Evolutionary conservation across 2,113 vertebrate species (phyloP).

Genomic region (Entelurus aequoreus): DNA sequence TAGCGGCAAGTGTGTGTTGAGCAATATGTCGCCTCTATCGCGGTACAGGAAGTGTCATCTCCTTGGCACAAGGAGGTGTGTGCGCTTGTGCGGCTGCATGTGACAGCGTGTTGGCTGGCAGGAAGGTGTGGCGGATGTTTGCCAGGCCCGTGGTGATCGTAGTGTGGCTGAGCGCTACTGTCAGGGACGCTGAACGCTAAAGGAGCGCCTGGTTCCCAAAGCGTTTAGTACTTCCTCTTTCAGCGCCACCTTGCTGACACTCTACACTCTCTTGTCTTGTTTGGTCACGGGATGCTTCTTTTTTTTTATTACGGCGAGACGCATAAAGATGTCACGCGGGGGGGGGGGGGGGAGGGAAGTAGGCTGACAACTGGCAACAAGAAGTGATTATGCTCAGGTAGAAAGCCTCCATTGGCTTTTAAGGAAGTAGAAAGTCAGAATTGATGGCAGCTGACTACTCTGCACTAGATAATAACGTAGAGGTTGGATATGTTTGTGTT

Average conservation of each 20-base stretch:
- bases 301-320: conserved; percentile 42
- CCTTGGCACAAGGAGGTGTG: conserved; percentile 69
- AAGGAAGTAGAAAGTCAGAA: conserved; percentile 45
- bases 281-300: conserved; percentile 29
- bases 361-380: conserved; percentile 58
- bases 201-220: conserved; percentile 64
- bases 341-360: conserved; percentile 45
- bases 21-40: conserved; percentile 54
- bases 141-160: conserved; percentile 70
- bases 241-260: conserved; percentile 45
- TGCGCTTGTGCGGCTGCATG: conserved; percentile 41
- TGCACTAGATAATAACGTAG: too few relatives aligned
- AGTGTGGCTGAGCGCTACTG: conserved; percentile 66
- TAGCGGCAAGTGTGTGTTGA: conserved; percentile 33
- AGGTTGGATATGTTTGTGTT: too few relatives aligned
- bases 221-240: conserved; percentile 71
- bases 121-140: conserved; percentile 70
- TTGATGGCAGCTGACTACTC: too few relatives aligned
- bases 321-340: conserved; percentile 56
- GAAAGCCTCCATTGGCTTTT: conserved; percentile 33
- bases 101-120: conserved; percentile 63
- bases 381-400: conserved; percentile 56
- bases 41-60: conserved; percentile 68
- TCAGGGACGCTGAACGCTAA: conserved; percentile 70
- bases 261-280: conserved; percentile 34